Evolutionary conservation across 2,797 vertebrate genomes (phyloP).

Genomic region (Periparus ater): DNA sequence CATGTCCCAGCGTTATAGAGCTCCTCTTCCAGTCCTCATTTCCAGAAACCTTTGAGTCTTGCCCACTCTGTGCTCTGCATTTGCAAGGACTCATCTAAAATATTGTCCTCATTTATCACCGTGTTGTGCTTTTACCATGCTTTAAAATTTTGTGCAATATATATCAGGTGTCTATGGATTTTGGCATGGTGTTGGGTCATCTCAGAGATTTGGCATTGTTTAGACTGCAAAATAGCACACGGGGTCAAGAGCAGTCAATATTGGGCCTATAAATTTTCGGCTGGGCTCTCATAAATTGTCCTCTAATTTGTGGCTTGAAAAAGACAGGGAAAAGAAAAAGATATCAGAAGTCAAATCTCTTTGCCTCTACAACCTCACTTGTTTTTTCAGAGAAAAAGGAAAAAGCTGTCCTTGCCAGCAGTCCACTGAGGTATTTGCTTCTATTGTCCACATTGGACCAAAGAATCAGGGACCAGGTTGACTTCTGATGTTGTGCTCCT

Average conservation of each 20-base stretch:
- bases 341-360: conserved; percentile 56
- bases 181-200: conserved; percentile 66
- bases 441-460: neutral
- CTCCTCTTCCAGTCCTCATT: neutral
- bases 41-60: conserved; percentile 15
- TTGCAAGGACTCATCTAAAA: conserved; percentile 54
- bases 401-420: neutral
- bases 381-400: neutral
- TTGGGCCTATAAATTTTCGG: conserved; percentile 71
- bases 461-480: neutral
- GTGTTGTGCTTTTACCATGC: conserved; percentile 48
- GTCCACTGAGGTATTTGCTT: neutral
- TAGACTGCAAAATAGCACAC: conserved; percentile 71
- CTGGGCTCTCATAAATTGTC: conserved; percentile 73
- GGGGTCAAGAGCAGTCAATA: conserved; percentile 73
- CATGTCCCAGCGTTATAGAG: neutral
- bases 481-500: conserved; percentile 28
- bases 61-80: neutral
- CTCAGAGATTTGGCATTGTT: conserved; percentile 72
- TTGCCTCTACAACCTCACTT: neutral
- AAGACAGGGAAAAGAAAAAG: conserved; percentile 24
- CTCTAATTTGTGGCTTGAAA: conserved; percentile 69
- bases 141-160: conserved; percentile 73
- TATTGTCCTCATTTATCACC: conserved; percentile 53
- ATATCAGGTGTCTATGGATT: conserved; percentile 66